These are phyloP conservation scores for Chrysomela aeneicollis DNA, from an alignment of 2,888 invertebrate genomes.

Conservation along the genomic window DNA sequence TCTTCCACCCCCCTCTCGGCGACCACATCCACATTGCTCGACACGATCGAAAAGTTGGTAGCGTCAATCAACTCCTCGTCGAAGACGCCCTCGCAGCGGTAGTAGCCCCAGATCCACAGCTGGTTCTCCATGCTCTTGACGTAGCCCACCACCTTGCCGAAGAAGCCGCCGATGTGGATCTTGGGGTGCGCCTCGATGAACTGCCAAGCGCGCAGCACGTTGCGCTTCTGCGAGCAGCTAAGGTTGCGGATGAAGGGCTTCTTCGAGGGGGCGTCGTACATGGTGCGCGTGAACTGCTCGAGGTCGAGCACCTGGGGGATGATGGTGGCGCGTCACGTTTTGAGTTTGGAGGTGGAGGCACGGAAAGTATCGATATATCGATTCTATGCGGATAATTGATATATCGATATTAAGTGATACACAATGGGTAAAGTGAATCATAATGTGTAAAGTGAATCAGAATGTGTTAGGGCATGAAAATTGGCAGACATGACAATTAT, in stretches of 20 bases:
- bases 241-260: constrained; percentile 55
- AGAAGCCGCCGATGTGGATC: constrained; percentile 57
- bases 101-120: constrained; percentile 60
- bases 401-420: no score
- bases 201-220: constrained; percentile 57
- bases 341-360: no score
- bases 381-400: no score
- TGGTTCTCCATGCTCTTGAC: constrained; percentile 60
- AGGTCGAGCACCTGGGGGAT: constrained; percentile 50
- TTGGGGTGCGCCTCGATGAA: constrained; percentile 57
- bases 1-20: constrained; percentile 27
- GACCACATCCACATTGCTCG: constrained; percentile 24
- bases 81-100: constrained; percentile 50
- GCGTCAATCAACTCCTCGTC: constrained; percentile 55
- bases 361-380: no score
- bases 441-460: no score
- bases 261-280: constrained; percentile 50
- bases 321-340: no score
- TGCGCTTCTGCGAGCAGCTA: constrained; percentile 57
- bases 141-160: constrained; percentile 51
- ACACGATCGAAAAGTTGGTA: constrained; percentile 50
- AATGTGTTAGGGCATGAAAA: no score
- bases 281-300: constrained; percentile 52
- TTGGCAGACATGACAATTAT: no score
- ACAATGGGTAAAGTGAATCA: no score